Evolutionary conservation across 2,113 vertebrate species (phyloP), one percentile per base, ranked within the genome.

Genomic region (Dipodomys spectabilis): DNA sequence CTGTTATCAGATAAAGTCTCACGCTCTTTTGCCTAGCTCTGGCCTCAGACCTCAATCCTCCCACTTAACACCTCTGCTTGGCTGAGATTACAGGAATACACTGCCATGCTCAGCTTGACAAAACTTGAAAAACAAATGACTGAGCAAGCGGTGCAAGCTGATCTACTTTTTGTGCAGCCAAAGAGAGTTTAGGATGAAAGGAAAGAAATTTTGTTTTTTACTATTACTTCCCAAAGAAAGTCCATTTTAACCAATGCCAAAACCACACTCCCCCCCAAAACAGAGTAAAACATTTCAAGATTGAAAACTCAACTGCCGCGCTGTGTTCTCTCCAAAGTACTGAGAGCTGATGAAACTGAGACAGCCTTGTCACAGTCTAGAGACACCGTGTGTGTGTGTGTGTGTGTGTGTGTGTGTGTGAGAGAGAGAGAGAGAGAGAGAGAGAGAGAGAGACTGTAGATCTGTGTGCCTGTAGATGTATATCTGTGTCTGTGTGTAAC

Each of bases 261-360:
- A 20, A 49, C n/a, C 53, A 60, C 5, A 71, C 19, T 23, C 0
- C 39, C 8, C 8, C 20, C 27, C 27, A 6, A 67, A 22, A 32
- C 39, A 44, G 9, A 87, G 32, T 25, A 74, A 89, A 90, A 73
- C 72, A n/a, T 74, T 78, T 73, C 44, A 85, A 86, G 67, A 92
- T 71, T 45, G 49, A 84, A 96, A 65, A 68, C 57, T 72, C 69
- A 28, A 30, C 23, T 60, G 35, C 28, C 5, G 67, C 32, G 53
- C 23, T 89, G 19, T 80, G 32, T n/a, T 80, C 53, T 78, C 30
- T 65, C 53, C 19, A 75, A 77, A 75, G 64, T 64, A 45, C 23
- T 13, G 65, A 19, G 30, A 89, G 74, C 8, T 27, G 13, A 32
- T 28, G 35, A 72, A 69, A 86, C 62, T 49, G 45, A 65, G 77